phyloP scores from a whole-genome alignment of 2,888 invertebrate species.

The Mimas tiliae region DNA sequence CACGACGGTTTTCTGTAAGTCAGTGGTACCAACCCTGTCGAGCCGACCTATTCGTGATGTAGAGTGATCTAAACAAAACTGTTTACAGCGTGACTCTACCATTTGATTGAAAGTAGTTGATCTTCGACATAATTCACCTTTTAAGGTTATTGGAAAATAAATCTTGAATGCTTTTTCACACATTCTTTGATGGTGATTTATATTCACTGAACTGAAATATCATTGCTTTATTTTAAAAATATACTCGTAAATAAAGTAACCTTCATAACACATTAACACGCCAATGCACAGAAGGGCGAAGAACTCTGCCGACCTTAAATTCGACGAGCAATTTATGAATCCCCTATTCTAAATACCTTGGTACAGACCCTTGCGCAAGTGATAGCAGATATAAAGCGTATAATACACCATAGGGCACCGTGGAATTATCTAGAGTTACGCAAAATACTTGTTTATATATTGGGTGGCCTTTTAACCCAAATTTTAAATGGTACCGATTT shows the following conservation, averaged over 20 bases:
- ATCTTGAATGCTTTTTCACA: not conserved
- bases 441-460: slow-evolving; percentile 51
- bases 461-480: slow-evolving; percentile 52
- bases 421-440: slow-evolving; percentile 58
- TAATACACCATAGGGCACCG: slow-evolving; percentile 43
- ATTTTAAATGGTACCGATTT: slow-evolving; percentile 36
- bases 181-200: not conserved
- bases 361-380: slow-evolving; percentile 65
- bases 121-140: not conserved
- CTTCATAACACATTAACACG: slow-evolving; percentile 25
- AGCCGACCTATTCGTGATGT: too few species aligned
- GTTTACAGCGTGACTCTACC: too few species aligned
- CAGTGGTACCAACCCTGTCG: not conserved
- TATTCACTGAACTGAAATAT: slow-evolving; percentile 2
- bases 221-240: slow-evolving; percentile 15
- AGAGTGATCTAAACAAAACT: too few species aligned
- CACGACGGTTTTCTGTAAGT: not conserved
- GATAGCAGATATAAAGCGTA: slow-evolving; percentile 67
- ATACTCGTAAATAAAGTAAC: slow-evolving; percentile 9
- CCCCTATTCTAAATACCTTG: slow-evolving; percentile 5
- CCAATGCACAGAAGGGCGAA: slow-evolving; percentile 27
- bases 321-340: slow-evolving; percentile 9
- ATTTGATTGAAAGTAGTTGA: too few species aligned
- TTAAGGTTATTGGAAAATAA: not conserved
- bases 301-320: slow-evolving; percentile 28